A percentile compares a stretch with the other conserved stretches of the same genome.
These are phyloP conservation scores for Oncorhynchus clarkii DNA, from an alignment of 2,113 vertebrate genomes.

Conservation along the genomic window DNA sequence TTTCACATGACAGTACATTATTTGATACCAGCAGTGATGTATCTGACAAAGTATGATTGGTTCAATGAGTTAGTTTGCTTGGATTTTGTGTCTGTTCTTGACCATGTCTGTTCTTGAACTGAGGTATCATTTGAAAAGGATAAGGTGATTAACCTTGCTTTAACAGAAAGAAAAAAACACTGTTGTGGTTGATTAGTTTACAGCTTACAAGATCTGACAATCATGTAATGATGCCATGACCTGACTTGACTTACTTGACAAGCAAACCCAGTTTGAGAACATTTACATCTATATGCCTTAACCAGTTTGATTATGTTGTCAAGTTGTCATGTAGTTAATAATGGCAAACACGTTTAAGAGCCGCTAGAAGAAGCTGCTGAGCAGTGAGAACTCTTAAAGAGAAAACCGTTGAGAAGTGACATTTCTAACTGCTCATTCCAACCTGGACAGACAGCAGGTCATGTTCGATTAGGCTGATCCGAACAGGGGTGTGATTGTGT, in stretches of 20 bases:
- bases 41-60: neutral
- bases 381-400: neutral
- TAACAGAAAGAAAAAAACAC: neutral
- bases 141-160: neutral
- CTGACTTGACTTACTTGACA: neutral
- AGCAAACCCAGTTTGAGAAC: neutral
- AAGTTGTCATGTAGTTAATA: neutral
- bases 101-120: neutral
- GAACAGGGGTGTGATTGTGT: conserved; percentile 68
- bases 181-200: neutral
- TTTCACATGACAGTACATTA: neutral
- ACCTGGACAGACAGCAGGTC: conserved; percentile 19
- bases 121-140: neutral
- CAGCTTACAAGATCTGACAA: neutral
- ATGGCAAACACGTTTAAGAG: neutral
- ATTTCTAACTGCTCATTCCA: conserved; percentile 26
- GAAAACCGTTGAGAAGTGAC: conserved; percentile 42
- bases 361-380: neutral
- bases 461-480: conserved; percentile 31
- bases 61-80: neutral
- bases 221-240: neutral
- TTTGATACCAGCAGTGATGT: neutral
- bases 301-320: neutral
- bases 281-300: neutral
- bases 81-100: neutral